Base-by-base conservation (phyloP, 2,797 vertebrate genomes). In the Crypturellus tataupa region DNA sequence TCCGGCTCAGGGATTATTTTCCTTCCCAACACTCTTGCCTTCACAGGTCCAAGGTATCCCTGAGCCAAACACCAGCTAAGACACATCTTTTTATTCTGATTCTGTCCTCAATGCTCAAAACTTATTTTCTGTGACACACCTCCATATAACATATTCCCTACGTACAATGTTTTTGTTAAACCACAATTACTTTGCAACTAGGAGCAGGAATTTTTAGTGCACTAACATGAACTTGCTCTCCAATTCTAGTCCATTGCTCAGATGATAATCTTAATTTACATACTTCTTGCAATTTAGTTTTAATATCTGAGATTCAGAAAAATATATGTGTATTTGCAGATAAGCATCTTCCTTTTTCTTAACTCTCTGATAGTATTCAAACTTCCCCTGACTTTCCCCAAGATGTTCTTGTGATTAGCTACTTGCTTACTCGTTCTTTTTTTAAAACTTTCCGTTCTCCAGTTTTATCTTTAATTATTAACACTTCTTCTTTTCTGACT, bases 401-500 rank as follows among this genome's bases (percentile, higher is more conserved):
- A 86, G 89, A 81, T 49, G 46, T 14, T 86, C 21, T 31, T 73
- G n/a, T 81, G 87, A 81, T 77, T 92, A 82, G 40, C 39, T 87
- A 64, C 60, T 91, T 91, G 27, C 42, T 93, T 81, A 67, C 72
- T 64, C 84, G 87, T 80, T 95, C 80, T 85, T 95, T 96, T 94
- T 97, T 94, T 73, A 94, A 94, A 94, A 93, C 80, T 87, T 95
- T 96, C 95, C 89, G 60, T 94, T 94, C 89, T 96, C 94, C 85
- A 51, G 87, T 89, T 89, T 87, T 89, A 25, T 80, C 90, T 89
- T 96, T 88, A 96, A 97, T 97, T 85, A 96, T 96, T 96, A 94
- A 97, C 33, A 68, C 78, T 91, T 92, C 92, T 90, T 95, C 87
- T 87, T 95, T 95, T 93, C 94, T 95, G 80, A 59, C 25, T 96